Percentiles rank a stretch among this genome's conserved stretches.
Evolutionary conservation across 2,888 invertebrate species (phyloP).

Genomic region (Heteropelma amictum): DNA sequence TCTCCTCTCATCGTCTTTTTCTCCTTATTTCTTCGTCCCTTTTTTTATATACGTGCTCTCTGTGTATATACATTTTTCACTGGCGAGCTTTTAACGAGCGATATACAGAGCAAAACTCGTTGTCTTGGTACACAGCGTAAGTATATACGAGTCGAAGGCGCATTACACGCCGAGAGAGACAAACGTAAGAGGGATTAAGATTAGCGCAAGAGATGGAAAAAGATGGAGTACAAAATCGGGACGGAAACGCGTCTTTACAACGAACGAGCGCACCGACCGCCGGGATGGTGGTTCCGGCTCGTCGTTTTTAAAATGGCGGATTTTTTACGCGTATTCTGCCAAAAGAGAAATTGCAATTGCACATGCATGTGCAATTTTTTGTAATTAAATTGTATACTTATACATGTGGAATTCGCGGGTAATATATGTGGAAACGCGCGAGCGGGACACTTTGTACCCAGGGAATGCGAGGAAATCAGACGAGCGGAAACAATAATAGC

Average conservation of each 20-base stretch:
- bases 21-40: neutral
- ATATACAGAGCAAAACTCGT: neutral
- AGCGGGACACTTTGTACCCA: neutral
- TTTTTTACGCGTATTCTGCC: neutral
- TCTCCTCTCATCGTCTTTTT: neutral
- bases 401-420: no score
- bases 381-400: conserved; percentile 47
- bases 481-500: conserved; percentile 20
- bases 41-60: conserved; percentile 10
- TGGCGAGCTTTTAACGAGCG: conserved; percentile 44
- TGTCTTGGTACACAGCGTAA: neutral
- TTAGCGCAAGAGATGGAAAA: no score
- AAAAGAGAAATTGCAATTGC: neutral
- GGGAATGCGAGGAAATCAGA: conserved; percentile 9
- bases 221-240: no score
- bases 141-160: neutral
- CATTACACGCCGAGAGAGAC: no score
- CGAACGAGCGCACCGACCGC: no score
- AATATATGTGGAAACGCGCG: neutral
- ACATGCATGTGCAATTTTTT: neutral
- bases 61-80: no score
- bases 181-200: no score
- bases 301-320: no score
- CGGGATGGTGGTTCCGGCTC: no score
- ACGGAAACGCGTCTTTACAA: no score